Conservation (phyloP, 2,797 vertebrate genomes). For the Peromyscus attwateri region DNA sequence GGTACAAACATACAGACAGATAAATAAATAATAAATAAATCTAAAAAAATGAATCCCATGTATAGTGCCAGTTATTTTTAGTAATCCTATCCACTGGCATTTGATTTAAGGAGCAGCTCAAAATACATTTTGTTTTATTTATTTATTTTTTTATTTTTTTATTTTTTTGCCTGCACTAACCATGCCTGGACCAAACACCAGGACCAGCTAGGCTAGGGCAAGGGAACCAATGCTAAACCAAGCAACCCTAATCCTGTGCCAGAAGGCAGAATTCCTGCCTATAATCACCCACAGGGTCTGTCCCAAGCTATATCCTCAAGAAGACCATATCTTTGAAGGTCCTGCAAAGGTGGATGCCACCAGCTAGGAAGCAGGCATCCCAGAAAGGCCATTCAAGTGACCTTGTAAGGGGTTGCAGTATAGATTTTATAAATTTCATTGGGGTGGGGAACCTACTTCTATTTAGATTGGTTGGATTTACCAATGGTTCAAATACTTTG, state of each 20-base stretch:
- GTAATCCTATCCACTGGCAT: neutral
- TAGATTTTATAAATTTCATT: neutral
- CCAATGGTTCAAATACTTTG: neutral
- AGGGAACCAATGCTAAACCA: neutral
- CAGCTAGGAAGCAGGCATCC: neutral
- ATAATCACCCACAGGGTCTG: neutral
- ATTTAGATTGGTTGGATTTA: neutral
- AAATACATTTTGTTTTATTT: neutral
- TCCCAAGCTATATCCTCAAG: neutral
- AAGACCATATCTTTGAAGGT: neutral
- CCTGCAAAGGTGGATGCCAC: fast-evolving
- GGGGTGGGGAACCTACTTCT: neutral
- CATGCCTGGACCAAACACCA: neutral
- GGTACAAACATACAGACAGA: neutral
- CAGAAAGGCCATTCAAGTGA: neutral
- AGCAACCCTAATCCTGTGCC: neutral
- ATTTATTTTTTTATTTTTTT: too few species aligned
- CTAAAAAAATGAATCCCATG: neutral
- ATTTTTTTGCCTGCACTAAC: neutral
- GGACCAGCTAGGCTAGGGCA: neutral
- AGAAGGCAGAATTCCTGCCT: neutral
- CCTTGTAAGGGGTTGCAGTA: neutral
- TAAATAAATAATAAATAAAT: neutral
- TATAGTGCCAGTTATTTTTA: neutral
- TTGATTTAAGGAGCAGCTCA: neutral